Evolutionary conservation across 1,140 invertebrate species (phyloP), one percentile per base, ranked within the genome.

Genomic region (Drosophila arawakana): DNA sequence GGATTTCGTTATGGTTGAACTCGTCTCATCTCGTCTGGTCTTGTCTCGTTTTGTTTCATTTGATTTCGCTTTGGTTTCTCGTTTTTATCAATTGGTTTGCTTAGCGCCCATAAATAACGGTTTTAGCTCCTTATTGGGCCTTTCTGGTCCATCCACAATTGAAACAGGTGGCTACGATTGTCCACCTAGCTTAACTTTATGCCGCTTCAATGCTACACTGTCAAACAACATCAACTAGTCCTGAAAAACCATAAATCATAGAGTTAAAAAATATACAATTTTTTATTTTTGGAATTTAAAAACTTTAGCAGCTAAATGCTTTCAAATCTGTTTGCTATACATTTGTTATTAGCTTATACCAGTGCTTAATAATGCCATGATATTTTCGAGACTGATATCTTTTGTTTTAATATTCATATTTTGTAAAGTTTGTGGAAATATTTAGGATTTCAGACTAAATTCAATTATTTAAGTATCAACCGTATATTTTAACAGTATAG

Each of bases 71-170:
- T 49, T 34, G 44, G 62, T 68, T 67, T 57, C 15, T 47, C 43
- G 18, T 58, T 80, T 30, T 80, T 89, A 85, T 86, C 81, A 91
- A 86, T 81, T 90, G 85, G 89, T 74, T 77, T 86, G 84, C 78
- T 88, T 80, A 69, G 65, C 70, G 50, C 50, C 73, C 80, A 88
- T 88, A 88, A 88, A 88, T 88, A 89, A 88, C 67, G 67, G 84
- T 43, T 80, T 88, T 83, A 83, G 58, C 55, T 61, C 11, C 41
- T n/a, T 52, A n/a, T 21, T n/a, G 37, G 30, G 11, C 11, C 41
- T 43, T 43, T n/a, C 13, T 50, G 21, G 49, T 15, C 35, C 10
- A 30, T 15, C 35, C n/a, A 30, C 65, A 78, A 86, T 85, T 60
- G 70, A 70, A 88, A 89, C 83, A 88, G 83, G 83, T 88, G 73